phyloP scores from a whole-genome alignment of 2,113 vertebrate species.

The Gila orcuttii region DNA sequence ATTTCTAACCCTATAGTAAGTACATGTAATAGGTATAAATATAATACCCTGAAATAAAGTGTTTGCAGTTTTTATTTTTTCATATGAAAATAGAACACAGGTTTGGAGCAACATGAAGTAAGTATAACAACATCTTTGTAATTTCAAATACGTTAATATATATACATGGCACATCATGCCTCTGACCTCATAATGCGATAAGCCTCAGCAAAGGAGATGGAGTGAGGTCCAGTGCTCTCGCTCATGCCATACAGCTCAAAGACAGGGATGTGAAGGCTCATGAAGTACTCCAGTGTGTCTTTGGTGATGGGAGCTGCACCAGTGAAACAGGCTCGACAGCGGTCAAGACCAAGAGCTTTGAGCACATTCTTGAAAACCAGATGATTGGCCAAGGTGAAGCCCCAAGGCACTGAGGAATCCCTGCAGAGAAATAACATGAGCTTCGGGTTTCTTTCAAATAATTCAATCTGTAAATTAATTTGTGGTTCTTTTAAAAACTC shows the following conservation, averaged over 20 bases:
- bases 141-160: not conserved
- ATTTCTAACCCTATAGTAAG: too few species aligned
- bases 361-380: conserved; percentile 77
- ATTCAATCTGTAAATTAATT: not conserved
- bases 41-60: too few species aligned
- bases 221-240: conserved; percentile 76
- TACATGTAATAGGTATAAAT: too few species aligned
- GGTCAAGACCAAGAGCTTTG: conserved; percentile 72
- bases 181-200: conserved; percentile 71
- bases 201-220: conserved; percentile 52
- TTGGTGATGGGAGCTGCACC: conserved; percentile 76
- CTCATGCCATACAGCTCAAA: conserved; percentile 78
- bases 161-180: not conserved
- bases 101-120: too few species aligned
- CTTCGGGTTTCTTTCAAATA: not conserved
- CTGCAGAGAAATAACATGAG: conserved; percentile 55
- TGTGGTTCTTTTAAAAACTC: not conserved
- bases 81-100: not conserved
- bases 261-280: conserved; percentile 78
- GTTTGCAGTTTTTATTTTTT: not conserved
- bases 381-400: conserved; percentile 75
- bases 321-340: conserved; percentile 71
- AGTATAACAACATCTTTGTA: not conserved
- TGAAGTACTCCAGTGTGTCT: conserved; percentile 79
- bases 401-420: conserved; percentile 69